Evolutionary conservation across 2,888 invertebrate species (phyloP).

Genomic region (Conops quadrifasciatus): DNA sequence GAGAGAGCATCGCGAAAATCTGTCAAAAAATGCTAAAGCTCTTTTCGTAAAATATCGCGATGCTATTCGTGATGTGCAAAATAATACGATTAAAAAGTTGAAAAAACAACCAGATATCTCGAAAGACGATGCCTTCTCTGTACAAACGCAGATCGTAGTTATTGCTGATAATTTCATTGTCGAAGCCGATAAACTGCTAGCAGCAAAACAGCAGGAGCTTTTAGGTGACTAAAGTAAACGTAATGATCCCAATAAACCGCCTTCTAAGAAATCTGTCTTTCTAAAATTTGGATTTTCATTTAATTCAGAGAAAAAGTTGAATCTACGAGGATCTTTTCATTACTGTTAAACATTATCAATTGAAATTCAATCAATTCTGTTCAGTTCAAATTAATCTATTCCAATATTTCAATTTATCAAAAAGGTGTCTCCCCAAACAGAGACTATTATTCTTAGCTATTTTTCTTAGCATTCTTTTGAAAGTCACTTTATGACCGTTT

Average conservation of each 20-base stretch:
- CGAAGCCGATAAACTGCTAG: constrained; percentile 73
- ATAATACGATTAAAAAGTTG: constrained; percentile 74
- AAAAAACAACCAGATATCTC: constrained; percentile 77
- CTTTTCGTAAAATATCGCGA: constrained; percentile 83
- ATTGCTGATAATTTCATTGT: constrained; percentile 74
- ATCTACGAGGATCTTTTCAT: no score
- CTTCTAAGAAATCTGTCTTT: no score
- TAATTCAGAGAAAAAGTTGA: no score
- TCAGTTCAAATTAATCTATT: no score
- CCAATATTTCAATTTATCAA: no score
- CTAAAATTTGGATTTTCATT: no score
- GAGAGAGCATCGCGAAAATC: constrained; percentile 87
- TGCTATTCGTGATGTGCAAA: constrained; percentile 78
- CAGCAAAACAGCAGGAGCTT: constrained; percentile 80
- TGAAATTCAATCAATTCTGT: no score
- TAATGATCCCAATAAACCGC: background rate
- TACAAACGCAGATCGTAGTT: constrained; percentile 75
- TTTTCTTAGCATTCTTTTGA: no score
- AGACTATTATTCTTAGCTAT: no score
- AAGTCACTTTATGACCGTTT: no score
- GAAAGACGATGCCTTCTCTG: constrained; percentile 74
- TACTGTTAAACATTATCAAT: no score
- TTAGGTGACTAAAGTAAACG: constrained; percentile 65
- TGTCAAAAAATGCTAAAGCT: constrained; percentile 87
- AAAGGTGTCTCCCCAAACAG: no score